Evolutionary conservation across 2,113 vertebrate genomes (phyloP).

Genomic region (Tauraco erythrolophus): DNA sequence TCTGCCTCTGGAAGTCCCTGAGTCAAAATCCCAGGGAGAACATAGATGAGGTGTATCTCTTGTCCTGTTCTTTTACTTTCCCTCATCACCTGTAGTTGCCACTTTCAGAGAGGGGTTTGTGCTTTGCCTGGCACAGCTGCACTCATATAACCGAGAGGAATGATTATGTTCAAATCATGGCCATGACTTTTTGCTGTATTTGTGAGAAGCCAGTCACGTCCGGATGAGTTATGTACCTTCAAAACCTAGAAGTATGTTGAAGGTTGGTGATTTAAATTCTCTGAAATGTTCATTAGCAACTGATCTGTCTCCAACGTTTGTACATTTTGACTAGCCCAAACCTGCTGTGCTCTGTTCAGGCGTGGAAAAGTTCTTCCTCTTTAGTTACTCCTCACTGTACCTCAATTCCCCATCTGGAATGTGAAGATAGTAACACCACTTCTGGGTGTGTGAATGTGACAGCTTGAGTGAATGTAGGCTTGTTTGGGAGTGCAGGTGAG

Average conservation of each 20-base stretch:
- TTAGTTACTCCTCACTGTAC: background rate
- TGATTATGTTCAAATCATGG: background rate
- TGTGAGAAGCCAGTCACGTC: background rate
- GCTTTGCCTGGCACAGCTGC: background rate
- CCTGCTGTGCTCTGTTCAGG: background rate
- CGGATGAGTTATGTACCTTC: background rate
- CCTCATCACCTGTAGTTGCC: background rate
- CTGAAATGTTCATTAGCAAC: background rate
- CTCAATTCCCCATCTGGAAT: background rate
- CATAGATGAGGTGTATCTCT: background rate
- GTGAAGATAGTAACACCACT: background rate
- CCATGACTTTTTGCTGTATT: background rate
- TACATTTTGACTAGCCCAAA: background rate
- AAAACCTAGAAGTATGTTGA: background rate
- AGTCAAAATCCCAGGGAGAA: background rate
- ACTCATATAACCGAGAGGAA: background rate
- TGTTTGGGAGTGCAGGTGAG: background rate
- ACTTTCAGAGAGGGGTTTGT: background rate
- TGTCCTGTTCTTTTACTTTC: background rate
- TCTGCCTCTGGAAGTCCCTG: background rate
- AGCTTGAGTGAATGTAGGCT: background rate
- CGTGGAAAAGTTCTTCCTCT: background rate
- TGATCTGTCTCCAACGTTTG: background rate
- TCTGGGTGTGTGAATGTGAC: background rate
- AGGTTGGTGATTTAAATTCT: background rate